Base-by-base conservation (phyloP, 2,888 invertebrate species). In the Anthrax anthrax region DNA sequence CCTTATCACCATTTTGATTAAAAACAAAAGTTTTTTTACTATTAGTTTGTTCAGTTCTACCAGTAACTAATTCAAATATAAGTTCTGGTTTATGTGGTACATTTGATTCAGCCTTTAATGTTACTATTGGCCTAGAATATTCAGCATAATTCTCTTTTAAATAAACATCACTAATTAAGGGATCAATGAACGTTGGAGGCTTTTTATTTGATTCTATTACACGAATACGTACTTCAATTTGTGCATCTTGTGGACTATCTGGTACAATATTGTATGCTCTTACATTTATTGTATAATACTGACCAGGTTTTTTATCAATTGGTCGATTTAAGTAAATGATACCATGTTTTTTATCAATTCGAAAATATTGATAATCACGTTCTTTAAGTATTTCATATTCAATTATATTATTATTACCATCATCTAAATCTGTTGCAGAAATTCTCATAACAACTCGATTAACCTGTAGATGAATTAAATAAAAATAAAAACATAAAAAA, bases 381-480 rank as follows among this genome's bases (percentile, higher is more conserved):
- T 72, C 70, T 42, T 67, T 57, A 42, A 67, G 62, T 29, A 63
- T 62, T 54, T 63, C 62, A 55, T 91, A 94, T 51, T 77, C 75
- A 13, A 94, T 78, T 56, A 81, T 79, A 48, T 91, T 89, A 71
- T 96, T 96, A 61, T 84, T 80, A 14, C 91, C 89, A 60, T 90
- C 86, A 61, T 95, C 94, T 54, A 88, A 82, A 65, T 91, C 92
- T 29, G 89, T 90, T 16, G 92, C 91, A 49, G 91, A 89, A 63
- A 92, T 85, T 62, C 86, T 75, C 84, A 89, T 86, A 51, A 91
- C 86, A 62, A 84, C 83, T 46, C 61, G 60, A 54, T 66, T 63
- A 52, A 64, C 58, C 65, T 67, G 58, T 23, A 61, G 61, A 27
- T 49, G 53, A 38, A 51, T 40, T 46, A 23, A 45, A 36, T 46